Evolutionary conservation across 1,140 invertebrate genomes (phyloP), one percentile per base, ranked within the genome.

Genomic region (Scaptodrosophila lebanonensis): DNA sequence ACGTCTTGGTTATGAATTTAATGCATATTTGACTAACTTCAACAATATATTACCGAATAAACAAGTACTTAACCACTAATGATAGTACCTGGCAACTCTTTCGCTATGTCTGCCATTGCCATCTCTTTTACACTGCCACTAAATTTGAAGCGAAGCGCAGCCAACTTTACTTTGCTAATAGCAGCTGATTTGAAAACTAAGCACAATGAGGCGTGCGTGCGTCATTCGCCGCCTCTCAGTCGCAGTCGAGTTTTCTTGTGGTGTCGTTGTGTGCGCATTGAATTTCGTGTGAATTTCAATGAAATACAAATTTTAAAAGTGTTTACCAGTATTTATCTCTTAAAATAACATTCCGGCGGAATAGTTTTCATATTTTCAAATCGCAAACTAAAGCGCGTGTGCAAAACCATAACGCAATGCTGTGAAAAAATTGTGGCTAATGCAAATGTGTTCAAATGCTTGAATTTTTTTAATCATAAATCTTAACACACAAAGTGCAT

Each of bases 361-460:
- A 16, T 30, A 32, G 32, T 25, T 20, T 54, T 12, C 33, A 27
- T 12, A 16, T 30, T 17, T 6, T 22, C 27, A 20, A 12, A 9
- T 33, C 27, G 35, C 16, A 20, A 11, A 5, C 42, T 40, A 20
- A 30, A 29, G 36, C 18, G 42, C 39, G 13, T 33, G 29, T 13
- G 27, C 17, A 57, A 53, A n/a, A n/a, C n/a, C n/a, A n/a, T n/a
- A n/a, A n/a, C n/a, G n/a, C n/a, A n/a, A 66, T 64, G 67, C 58
- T 62, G 63, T 64, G 58, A 77, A n/a, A n/a, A n/a, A n/a, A n/a
- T n/a, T n/a, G n/a, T n/a, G n/a, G n/a, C n/a, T n/a, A n/a, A n/a
- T n/a, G n/a, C n/a, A n/a, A 73, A 77, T 77, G 72, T 77, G 64
- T 77, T 72, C 54, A 57, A 51, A 48, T 60, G 39, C 59, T 48